These are phyloP conservation scores for Apogon hyalosoma DNA, from an alignment of 2,797 vertebrate genomes.

Conservation along the genomic window DNA sequence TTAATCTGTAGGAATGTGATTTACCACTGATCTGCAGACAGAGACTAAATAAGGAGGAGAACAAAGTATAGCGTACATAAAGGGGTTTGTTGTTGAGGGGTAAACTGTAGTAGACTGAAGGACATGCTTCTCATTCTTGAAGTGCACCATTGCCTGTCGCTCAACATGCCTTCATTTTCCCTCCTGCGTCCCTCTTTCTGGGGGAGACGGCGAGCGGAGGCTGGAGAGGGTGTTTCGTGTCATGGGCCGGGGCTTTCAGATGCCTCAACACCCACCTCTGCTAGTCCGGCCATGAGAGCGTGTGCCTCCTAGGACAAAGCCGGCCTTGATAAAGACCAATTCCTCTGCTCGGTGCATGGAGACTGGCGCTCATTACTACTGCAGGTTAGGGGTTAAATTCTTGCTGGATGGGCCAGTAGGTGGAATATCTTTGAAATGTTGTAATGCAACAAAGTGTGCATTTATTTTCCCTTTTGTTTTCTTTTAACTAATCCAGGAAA, in stretches of 20 bases:
- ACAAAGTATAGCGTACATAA: constrained; percentile 1
- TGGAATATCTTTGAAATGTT: constrained; percentile 20
- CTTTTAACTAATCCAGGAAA: background rate
- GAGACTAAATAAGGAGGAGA: background rate
- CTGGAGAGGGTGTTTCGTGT: constrained; percentile 24
- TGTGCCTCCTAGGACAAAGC: constrained; percentile 66
- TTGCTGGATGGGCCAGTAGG: constrained; percentile 15
- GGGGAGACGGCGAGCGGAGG: constrained; percentile 31
- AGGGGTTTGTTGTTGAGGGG: constrained; percentile 34
- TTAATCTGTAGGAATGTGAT: background rate
- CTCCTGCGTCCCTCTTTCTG: constrained; percentile 35
- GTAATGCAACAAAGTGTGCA: background rate
- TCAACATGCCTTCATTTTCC: constrained; percentile 76
- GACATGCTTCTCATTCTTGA: constrained; percentile 82
- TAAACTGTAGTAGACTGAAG: constrained; percentile 56
- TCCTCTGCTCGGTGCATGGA: constrained; percentile 28
- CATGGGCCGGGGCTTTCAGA: constrained; percentile 54
- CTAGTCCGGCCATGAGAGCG: constrained; percentile 43
- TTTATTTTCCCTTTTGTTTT: constrained; percentile 12
- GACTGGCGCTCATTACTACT: constrained; percentile 54
- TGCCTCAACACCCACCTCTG: constrained; percentile 54
- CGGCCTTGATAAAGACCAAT: constrained; percentile 64
- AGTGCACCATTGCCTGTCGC: constrained; percentile 68
- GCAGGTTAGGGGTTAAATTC: constrained; percentile 56
- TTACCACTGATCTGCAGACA: background rate